These are phyloP conservation scores for Atrichornis clamosus DNA, from an alignment of 2,113 vertebrate genomes.

Conservation along the genomic window DNA sequence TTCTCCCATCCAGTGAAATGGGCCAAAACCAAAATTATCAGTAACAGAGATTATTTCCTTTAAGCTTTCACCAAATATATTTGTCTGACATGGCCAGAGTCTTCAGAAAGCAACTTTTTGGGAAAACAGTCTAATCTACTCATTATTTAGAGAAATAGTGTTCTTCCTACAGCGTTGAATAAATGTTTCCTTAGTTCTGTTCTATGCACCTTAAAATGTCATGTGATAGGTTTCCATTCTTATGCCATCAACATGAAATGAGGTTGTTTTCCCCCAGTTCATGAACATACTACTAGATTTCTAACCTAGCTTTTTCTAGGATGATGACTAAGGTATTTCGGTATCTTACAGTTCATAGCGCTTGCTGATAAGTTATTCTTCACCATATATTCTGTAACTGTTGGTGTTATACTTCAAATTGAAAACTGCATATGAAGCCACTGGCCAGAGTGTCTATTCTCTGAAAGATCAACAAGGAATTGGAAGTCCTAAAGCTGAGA, in stretches of 20 bases:
- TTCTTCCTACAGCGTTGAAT: neutral
- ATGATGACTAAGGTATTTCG: neutral
- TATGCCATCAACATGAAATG: neutral
- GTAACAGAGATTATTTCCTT: neutral
- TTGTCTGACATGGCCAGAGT: neutral
- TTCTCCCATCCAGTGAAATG: neutral
- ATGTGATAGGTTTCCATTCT: neutral
- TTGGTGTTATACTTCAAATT: neutral
- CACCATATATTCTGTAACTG: neutral
- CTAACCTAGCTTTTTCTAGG: neutral
- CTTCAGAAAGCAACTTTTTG: neutral
- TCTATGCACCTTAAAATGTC: neutral
- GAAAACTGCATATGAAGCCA: neutral
- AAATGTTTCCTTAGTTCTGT: neutral
- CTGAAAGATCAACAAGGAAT: neutral
- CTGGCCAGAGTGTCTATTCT: neutral
- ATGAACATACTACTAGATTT: neutral
- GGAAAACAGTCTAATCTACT: neutral
- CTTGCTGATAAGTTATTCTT: neutral
- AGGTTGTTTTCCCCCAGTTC: neutral
- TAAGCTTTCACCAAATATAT: neutral
- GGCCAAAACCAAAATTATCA: neutral
- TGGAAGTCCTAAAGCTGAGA: neutral
- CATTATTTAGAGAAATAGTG: neutral
- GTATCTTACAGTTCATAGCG: neutral